Evolutionary conservation across 2,113 vertebrate genomes (phyloP), one percentile per base, ranked within the genome.

Genomic region (Galemys pyrenaicus): DNA sequence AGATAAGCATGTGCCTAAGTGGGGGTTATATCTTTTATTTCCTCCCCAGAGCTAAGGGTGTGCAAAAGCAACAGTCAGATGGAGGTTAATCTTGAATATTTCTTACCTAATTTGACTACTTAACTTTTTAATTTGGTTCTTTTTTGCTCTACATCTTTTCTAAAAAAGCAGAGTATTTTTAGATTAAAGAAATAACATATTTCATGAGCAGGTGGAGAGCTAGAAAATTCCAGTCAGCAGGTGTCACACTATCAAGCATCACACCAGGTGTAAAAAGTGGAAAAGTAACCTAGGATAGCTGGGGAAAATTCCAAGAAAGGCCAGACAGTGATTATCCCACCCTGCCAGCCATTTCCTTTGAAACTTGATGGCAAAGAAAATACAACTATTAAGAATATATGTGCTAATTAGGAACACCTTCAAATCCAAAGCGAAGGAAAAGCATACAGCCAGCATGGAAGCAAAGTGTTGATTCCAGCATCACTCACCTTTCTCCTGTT

Each of bases 191-290:
- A 94, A 96, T 95, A 96, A 89, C 96, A 96, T 95, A 96, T 94
- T 97, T 93, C 81, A 62, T 74, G 94, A 97, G 92, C 97, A 97
- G 96, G 95, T 97, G 96, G 97, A 87, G 7, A 97, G 73, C 80
- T 94, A 94, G 92, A 95, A 97, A 96, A 96, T 92, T 95, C 90
- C 90, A 94, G 64, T 97, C 95, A 93, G 92, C 97, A 97, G 97
- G 95, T 97, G 95, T 89, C 93, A 96, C 81, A 87, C 92, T 96
- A 94, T 74, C 92, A 92, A 96, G 93, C 96, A 94, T 58, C 60
- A 60, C 86, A 77, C 79, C 93, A 96, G 96, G 94, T 97, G 84
- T 95, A 92, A 85, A 94, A 96, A 92, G 92, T 64, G 37, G 92
- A 84, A 95, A 94, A 97, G 84, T 96, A 94, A 95, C 87, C 92